A percentile compares a stretch with the other conserved stretches of the same genome.
Evolutionary conservation across 2,888 invertebrate species (phyloP).

Genomic region (Hirtodrosophila histrioides): DNA sequence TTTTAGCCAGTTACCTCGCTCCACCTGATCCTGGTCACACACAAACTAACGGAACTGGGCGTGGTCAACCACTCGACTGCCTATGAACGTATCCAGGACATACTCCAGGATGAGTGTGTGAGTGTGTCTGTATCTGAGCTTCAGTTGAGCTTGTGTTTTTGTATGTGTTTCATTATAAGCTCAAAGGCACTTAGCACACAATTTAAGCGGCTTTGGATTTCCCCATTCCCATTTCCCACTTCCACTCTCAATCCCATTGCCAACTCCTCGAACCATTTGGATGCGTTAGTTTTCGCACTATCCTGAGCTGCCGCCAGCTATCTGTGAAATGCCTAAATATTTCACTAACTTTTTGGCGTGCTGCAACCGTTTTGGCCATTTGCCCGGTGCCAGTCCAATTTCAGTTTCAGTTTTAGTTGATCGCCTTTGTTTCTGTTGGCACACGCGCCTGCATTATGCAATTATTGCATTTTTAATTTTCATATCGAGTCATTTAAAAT

Average conservation of each 20-base stretch:
- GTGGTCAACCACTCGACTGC: conserved; percentile 50
- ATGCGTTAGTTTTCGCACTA: conserved; percentile 26
- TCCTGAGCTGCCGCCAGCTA: neutral
- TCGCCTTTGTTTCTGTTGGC: conserved; percentile 41
- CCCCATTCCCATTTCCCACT: conserved; percentile 9
- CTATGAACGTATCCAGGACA: conserved; percentile 26
- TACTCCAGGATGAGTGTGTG: neutral
- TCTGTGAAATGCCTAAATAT: conserved; percentile 27
- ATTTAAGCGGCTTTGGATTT: conserved; percentile 73
- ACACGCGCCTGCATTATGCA: conserved; percentile 54
- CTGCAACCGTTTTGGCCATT: conserved; percentile 45
- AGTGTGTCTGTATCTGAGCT: conserved; percentile 11
- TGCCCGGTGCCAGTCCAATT: conserved; percentile 32
- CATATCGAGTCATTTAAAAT: conserved; percentile 73
- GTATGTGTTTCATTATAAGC: conserved; percentile 69
- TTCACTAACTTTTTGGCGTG: conserved; percentile 42
- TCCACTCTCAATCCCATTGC: no score
- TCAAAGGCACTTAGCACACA: conserved; percentile 72
- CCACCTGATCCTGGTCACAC: conserved; percentile 38
- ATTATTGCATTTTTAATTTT: conserved; percentile 76
- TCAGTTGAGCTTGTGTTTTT: conserved; percentile 11
- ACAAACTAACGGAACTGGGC: conserved; percentile 58
- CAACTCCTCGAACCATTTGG: neutral
- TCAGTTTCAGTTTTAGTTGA: neutral
- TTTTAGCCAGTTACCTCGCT: conserved; percentile 56